phyloP scores from a whole-genome alignment of 2,113 vertebrate species.

The Coreoperca whiteheadi region DNA sequence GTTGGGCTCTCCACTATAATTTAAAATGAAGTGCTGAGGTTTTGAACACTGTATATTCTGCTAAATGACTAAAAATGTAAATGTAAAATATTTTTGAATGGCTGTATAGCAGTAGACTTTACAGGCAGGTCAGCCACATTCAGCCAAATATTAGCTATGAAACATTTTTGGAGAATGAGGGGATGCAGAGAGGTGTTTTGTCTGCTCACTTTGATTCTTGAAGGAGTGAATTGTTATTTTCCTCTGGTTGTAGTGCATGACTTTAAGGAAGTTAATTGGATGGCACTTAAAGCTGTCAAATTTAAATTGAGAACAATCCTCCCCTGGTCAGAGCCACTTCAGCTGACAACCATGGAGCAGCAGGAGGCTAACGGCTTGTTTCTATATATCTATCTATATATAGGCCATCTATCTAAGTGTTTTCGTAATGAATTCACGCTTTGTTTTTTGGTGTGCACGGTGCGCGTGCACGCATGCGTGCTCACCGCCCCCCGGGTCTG shows the following conservation, averaged over 20 bases:
- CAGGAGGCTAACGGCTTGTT: background rate
- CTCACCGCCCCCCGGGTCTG: conserved; percentile 56
- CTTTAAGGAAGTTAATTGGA: conserved; percentile 78
- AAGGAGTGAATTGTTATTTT: background rate
- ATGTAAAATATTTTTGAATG: no score
- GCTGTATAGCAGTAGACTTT: background rate
- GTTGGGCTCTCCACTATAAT: background rate
- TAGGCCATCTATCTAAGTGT: background rate
- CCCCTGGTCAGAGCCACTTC: conserved; percentile 52
- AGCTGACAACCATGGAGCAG: conserved; percentile 3
- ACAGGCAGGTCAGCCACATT: background rate
- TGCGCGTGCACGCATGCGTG: conserved; percentile 27
- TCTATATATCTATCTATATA: background rate
- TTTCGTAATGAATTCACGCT: background rate
- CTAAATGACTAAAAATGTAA: no score
- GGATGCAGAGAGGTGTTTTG: background rate
- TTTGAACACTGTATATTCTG: background rate
- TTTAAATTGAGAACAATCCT: conserved; percentile 68
- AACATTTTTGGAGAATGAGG: background rate
- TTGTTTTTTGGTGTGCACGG: conserved; percentile 45
- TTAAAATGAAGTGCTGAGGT: background rate
- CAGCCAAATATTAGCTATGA: background rate
- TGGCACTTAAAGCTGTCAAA: conserved; percentile 79
- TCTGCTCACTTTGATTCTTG: background rate
- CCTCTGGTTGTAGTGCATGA: conserved; percentile 23